Evolutionary conservation across 2,113 vertebrate species (phyloP), one percentile per base, ranked within the genome.

Genomic region (Conger conger): DNA sequence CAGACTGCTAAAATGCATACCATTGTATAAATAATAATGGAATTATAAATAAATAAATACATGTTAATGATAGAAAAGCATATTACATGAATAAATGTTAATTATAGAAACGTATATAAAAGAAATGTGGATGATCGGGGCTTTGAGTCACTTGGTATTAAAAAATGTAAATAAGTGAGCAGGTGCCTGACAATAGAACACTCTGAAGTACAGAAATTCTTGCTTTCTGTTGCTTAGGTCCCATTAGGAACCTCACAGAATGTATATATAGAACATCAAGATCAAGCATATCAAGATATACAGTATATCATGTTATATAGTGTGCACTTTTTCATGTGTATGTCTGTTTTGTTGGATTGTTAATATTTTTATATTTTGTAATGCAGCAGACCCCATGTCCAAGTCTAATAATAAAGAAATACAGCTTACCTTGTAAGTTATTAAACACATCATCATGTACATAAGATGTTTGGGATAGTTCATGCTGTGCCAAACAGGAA

Each of bases 131-230:
- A 11, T 30, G 68, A 82, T 54, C 85, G 82, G 38, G 82, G 76
- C 84, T 76, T 77, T 89, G 82, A 84, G 82, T 76, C 88, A 87
- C 90, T 90, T 87, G 76, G 40, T 82, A 86, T 82, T 85, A n/a
- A 73, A 30, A 73, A 73, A 73, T 73, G 68, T 84, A 81, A 36
- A 35, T 83, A 33, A 73, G 45, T 81, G 33, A 88, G 13, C 18
- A 45, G 38, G 57, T 87, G 87, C 87, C 87, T 73, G 68, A 4
- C 68, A 73, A 33, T 13, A 27, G 68, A 73, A 27, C n/a, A 30
- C 5, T 73, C 68, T 30, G 68, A 73, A 11, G 27, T 6, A 73
- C 27, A 73, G 15, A 33, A 33, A 73, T 73, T 73, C 4, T 9
- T 73, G 63, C 27, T 73, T 20, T 33, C n/a, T 73, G 63, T 11